phyloP scores from a whole-genome alignment of 64 coral and sea anemone genomes.

The Dendronephthya gigantea region DNA sequence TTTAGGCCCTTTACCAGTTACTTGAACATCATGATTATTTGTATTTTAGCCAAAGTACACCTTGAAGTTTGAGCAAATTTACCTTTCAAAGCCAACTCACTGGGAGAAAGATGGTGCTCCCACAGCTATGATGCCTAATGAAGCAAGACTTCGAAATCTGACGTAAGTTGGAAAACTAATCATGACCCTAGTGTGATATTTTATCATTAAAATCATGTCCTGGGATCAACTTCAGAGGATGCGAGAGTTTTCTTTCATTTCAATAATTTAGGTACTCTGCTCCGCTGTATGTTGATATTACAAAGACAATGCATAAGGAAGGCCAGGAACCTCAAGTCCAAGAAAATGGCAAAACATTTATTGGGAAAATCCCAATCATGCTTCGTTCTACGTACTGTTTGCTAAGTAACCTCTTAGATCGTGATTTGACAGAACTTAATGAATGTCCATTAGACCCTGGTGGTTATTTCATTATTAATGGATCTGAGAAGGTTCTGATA shows the following conservation, averaged over 20 bases:
- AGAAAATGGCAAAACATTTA: conserved; percentile 93
- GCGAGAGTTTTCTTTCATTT: background rate
- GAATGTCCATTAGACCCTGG: conserved; percentile 93
- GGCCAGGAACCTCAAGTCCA: conserved; percentile 69
- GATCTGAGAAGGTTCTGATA: conserved; percentile 97
- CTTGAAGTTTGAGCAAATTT: conserved; percentile 98
- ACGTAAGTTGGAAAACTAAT: conserved; percentile 79
- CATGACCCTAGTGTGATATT: no score
- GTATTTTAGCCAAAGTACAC: conserved; percentile 68
- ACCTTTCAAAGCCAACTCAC: conserved; percentile 94
- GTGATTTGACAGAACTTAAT: conserved; percentile 99
- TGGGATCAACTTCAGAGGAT: no score
- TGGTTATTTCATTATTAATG: conserved; percentile 98
- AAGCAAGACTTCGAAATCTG: conserved; percentile 83
- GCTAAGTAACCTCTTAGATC: conserved; percentile 63
- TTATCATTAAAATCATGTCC: no score
- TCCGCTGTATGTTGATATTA: conserved; percentile 96
- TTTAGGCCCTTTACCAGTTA: no score
- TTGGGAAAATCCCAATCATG: conserved; percentile 99
- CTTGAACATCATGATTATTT: background rate
- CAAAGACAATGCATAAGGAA: conserved; percentile 89
- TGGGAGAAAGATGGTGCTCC: conserved; percentile 99
- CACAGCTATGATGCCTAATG: conserved; percentile 98
- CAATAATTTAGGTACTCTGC: conserved; percentile 71
- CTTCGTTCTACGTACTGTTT: conserved; percentile 91